Evolutionary conservation across 64 coral and sea anemone species (phyloP).

Genomic region (Montipora efflorescens): DNA sequence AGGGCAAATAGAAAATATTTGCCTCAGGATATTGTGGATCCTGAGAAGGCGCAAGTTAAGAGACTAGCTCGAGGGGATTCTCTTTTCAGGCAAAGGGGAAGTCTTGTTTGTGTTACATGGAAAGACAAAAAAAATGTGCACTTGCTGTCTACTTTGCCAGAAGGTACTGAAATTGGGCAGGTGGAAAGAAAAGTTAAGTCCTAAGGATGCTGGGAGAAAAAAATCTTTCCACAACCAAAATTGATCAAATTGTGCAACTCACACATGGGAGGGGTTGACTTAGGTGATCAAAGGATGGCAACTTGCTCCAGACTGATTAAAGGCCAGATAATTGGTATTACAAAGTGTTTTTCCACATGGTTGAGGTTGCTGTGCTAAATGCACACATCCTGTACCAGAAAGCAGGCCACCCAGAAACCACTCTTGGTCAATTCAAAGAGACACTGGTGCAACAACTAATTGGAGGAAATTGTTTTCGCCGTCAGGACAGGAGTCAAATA

Average conservation of each 20-base stretch:
- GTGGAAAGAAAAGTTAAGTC: slow-evolving; percentile 28
- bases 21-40: slow-evolving; percentile 44
- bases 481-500: too few species aligned
- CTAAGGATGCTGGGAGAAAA: background rate
- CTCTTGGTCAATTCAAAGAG: background rate
- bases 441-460: too few species aligned
- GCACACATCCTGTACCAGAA: background rate
- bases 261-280: slow-evolving; percentile 30
- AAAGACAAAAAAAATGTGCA: slow-evolving; percentile 36
- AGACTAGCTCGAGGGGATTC: background rate
- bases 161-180: background rate
- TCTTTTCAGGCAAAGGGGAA: slow-evolving; percentile 13
- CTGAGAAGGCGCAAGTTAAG: background rate
- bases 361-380: slow-evolving; percentile 30
- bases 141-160: slow-evolving; percentile 22
- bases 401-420: background rate
- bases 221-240: slow-evolving; percentile 25
- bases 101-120: slow-evolving; percentile 36
- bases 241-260: slow-evolving; percentile 16
- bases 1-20: slow-evolving; percentile 20
- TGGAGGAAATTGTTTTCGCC: too few species aligned
- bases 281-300: slow-evolving; percentile 30
- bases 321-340: too few species aligned
- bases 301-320: slow-evolving; percentile 7
- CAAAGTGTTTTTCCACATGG: slow-evolving; percentile 15